Percentiles rank a stretch among this genome's conserved stretches.
Conservation (phyloP, 2,797 vertebrate genomes). For the Fringilla coelebs region DNA sequence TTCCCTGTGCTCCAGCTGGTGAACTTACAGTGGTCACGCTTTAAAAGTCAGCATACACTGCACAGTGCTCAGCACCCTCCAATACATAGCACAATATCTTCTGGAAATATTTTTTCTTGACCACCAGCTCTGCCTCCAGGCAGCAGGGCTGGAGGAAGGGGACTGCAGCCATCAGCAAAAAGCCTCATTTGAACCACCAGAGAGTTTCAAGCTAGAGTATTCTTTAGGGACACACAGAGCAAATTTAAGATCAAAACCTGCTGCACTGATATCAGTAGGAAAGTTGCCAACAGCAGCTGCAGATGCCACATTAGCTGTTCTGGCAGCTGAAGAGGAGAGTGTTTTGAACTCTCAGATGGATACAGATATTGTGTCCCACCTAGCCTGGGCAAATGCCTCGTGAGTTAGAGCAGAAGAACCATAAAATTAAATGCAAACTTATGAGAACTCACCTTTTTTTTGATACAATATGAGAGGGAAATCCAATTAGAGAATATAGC, state of each 20-base stretch:
- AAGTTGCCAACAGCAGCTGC: not conserved
- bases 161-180: not conserved
- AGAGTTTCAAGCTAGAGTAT: not conserved
- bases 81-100: not conserved
- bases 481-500: not conserved
- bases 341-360: not conserved
- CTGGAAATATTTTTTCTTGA: not conserved
- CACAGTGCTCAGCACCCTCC: not conserved
- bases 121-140: not conserved
- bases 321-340: not conserved
- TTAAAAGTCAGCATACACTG: not conserved
- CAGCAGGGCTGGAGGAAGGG: not conserved
- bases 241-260: slow-evolving; percentile 29
- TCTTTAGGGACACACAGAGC: not conserved
- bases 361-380: not conserved
- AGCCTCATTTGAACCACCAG: not conserved
- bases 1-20: not conserved
- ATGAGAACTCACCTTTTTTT: not conserved
- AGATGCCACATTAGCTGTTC: not conserved
- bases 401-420: not conserved
- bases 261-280: not conserved
- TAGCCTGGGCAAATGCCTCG: not conserved
- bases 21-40: not conserved
- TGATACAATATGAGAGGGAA: not conserved
- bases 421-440: not conserved